Base-by-base conservation (phyloP, 2,113 vertebrate species). In the Megaceryle torquata region DNA sequence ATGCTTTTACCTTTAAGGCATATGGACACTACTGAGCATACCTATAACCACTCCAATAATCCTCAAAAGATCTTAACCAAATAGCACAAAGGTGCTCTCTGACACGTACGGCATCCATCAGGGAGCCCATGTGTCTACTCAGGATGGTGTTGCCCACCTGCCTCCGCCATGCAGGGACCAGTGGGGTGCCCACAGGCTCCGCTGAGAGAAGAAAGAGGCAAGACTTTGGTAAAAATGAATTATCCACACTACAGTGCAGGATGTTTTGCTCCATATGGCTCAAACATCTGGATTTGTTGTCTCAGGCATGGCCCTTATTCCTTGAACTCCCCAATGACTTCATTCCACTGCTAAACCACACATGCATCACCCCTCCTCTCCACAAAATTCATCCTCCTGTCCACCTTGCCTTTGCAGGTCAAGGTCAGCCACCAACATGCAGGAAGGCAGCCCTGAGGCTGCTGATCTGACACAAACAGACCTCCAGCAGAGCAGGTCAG, bases 41-140 rank as follows among this genome's bases (percentile, higher is more conserved):
- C 67, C 46, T 48, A 14, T 22, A 84, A 64, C 35, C 51, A 43
- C n/a, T 44, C 43, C 61, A 82, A 76, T 41, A 64, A 87, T 14
- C 48, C 91, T 82, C 84, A 29, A 31, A 63, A 60, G 74, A 57
- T 17, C 51, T 84, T 57, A 61, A 79, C 12, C 31, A 68, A 82
- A 33, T 7, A 56, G 65, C 17, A 68, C 14, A 64, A 53, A 61
- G 31, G 26, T 1, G 28, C 29, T 31, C 46, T 68, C 70, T 87
- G 53, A 74, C 63, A 79, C 50, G 41, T 16, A 46, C 71, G 54
- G 37, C 46, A 54, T 20, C 41, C 31, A 3, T 81, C 54, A 60
- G 59, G 57, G 54, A 89, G 50, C 44, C 39, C 0, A 0, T 31
- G 48, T 1, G 1, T 56, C n/a, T 60, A 2, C 53, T 22, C 50